Evolutionary conservation across 2,797 vertebrate species (phyloP), one percentile per base, ranked within the genome.

Genomic region (Nyctalus aviator): DNA sequence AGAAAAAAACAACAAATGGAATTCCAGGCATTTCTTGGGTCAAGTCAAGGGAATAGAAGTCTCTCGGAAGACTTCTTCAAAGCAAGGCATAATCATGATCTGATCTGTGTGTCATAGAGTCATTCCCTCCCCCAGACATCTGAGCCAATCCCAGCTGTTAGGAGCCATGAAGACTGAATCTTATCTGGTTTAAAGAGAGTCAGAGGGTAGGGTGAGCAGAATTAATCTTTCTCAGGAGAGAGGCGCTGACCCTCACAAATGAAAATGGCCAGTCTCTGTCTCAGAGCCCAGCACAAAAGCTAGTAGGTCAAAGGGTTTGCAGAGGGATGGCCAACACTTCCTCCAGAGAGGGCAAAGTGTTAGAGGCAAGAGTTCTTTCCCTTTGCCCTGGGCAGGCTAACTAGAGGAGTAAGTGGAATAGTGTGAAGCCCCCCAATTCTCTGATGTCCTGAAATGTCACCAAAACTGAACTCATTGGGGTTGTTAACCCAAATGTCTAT

Each of bases 11-110:
- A 30, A 46, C 12, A 44, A 32, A 8, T 20, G 87, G 53, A 68
- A 75, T 86, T 84, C 27, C 20, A 75, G 48, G 27, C 85, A 94
- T 93, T 94, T 94, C 69, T 94, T 81, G 18, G 55, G 68, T 84
- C 5, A 72, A 10, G 32, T 57, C 50, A 81, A 87, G 48, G 53
- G 44, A 76, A 82, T 23, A 73, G n/a, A 89, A 84, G 23, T 46
- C 48, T 91, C 53, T 78, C 68, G 72, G 66, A 86, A 81, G n/a
- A 78, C 21, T 48, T 81, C n/a, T 50, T 78, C 37, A 30, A 72
- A 82, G 84, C 68, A 20, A 82, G 68, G 30, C 18, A 41, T 57
- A 62, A 62, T 44, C 27, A 11, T 9, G 25, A 75, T 89, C 11
- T 86, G 35, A 76, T 93, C 66, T 81, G 1, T 59, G 18, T 50